These are phyloP conservation scores for Phoxinus dragarum DNA, from an alignment of 2,797 vertebrate genomes.

Conservation along the genomic window DNA sequence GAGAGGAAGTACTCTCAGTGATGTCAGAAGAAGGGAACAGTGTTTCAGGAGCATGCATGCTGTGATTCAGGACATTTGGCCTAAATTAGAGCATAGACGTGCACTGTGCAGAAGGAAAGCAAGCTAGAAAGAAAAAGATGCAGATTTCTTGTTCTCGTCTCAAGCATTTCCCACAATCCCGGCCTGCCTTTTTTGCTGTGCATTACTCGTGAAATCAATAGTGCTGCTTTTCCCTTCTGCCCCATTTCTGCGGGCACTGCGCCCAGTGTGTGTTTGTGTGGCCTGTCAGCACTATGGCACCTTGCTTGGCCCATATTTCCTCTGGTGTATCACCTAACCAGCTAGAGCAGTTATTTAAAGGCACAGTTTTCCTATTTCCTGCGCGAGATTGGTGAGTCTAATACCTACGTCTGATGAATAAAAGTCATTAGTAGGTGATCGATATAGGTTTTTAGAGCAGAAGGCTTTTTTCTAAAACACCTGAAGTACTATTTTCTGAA, in stretches of 20 bases:
- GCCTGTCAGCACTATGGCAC: constrained; percentile 35
- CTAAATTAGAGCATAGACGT: constrained; percentile 40
- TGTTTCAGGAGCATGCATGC: constrained; percentile 38
- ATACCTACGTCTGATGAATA: neutral
- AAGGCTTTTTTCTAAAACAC: neutral
- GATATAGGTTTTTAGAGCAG: neutral
- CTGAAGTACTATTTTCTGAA: neutral
- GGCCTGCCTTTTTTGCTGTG: neutral
- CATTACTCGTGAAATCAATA: neutral
- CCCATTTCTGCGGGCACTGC: constrained; percentile 6
- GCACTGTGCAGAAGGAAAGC: neutral
- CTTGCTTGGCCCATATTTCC: constrained; percentile 19
- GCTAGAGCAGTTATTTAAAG: constrained; percentile 33
- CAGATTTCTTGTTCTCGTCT: neutral
- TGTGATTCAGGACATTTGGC: constrained; percentile 47
- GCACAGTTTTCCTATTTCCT: constrained; percentile 12
- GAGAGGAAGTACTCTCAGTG: constrained; percentile 32
- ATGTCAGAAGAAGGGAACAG: constrained; percentile 46
- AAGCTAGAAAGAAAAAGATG: neutral
- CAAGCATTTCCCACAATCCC: neutral
- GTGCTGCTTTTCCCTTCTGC: constrained; percentile 12
- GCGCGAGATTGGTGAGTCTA: neutral
- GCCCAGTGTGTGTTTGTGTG: constrained; percentile 37
- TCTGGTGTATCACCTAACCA: constrained; percentile 2
- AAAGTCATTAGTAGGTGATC: neutral